These are phyloP conservation scores for Drosophila bocki DNA, from an alignment of 1,140 invertebrate species.

Conservation along the genomic window DNA sequence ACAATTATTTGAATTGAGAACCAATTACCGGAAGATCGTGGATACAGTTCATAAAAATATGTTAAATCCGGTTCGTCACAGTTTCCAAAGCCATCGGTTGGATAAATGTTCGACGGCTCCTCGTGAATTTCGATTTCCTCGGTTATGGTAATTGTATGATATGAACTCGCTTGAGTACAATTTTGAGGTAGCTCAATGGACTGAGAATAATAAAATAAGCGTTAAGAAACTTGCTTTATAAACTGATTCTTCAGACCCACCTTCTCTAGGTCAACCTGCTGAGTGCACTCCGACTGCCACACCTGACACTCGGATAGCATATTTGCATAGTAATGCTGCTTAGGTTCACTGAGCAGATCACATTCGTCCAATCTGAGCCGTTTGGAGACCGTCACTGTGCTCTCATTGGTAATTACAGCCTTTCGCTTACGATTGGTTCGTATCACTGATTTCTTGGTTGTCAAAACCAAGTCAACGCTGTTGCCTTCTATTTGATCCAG, in stretches of 20 bases:
- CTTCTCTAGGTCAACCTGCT: neutral
- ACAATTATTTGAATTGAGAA: neutral
- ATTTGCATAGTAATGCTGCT: slow-evolving; percentile 22
- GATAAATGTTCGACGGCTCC: neutral
- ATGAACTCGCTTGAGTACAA: neutral
- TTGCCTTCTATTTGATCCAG: slow-evolving; percentile 47
- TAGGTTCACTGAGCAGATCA: slow-evolving; percentile 19
- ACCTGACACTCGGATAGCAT: slow-evolving; percentile 39
- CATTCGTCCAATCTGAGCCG: slow-evolving; percentile 13
- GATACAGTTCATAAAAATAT: slow-evolving; percentile 27
- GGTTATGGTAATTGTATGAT: slow-evolving; percentile 24
- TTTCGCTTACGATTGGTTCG: slow-evolving; percentile 38
- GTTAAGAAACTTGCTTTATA: neutral
- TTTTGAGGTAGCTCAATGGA: slow-evolving; percentile 14
- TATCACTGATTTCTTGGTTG: neutral
- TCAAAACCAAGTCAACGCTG: slow-evolving; percentile 10
- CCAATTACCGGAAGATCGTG: slow-evolving; percentile 1
- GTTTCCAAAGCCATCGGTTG: slow-evolving; percentile 38
- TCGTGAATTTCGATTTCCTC: slow-evolving; percentile 9
- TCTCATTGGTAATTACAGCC: slow-evolving; percentile 11
- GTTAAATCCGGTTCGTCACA: neutral
- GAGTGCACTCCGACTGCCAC: slow-evolving; percentile 11
- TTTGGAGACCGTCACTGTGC: slow-evolving; percentile 27
- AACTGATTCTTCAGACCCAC: neutral
- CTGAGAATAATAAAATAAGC: neutral